A percentile compares a stretch with the other conserved stretches of the same genome.
phyloP scores from a whole-genome alignment of 2,113 vertebrate species.

The Brachypodius melanocephalos region DNA sequence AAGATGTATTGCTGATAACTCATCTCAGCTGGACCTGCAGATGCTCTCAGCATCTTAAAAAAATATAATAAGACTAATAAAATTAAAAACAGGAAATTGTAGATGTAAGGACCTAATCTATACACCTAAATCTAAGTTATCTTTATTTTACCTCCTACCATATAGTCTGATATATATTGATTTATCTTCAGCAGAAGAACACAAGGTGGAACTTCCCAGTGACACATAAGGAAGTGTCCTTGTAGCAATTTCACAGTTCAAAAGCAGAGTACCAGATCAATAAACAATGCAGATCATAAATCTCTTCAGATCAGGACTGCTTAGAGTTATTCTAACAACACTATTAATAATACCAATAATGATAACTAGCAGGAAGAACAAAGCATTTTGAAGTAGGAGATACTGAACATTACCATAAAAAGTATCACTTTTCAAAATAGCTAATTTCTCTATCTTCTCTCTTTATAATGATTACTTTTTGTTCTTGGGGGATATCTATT shows the following conservation, averaged over 20 bases:
- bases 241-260: neutral
- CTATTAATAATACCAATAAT: neutral
- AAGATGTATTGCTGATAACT: neutral
- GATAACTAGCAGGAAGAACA: neutral
- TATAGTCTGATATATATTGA: neutral
- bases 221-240: neutral
- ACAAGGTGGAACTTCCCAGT: neutral
- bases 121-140: neutral
- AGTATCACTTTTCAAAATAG: neutral
- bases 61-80: slow-evolving; percentile 6
- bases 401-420: neutral
- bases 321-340: neutral
- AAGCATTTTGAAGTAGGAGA: neutral
- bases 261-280: neutral
- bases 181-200: neutral
- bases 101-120: neutral
- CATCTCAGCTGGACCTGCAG: neutral
- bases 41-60: slow-evolving; percentile 23
- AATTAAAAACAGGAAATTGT: neutral
- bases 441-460: neutral
- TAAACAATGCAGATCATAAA: neutral
- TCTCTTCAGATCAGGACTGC: neutral
- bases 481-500: neutral
- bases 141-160: neutral
- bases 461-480: neutral